Evolutionary conservation across 2,113 vertebrate species (phyloP).

Genomic region (Trogon surrucura): DNA sequence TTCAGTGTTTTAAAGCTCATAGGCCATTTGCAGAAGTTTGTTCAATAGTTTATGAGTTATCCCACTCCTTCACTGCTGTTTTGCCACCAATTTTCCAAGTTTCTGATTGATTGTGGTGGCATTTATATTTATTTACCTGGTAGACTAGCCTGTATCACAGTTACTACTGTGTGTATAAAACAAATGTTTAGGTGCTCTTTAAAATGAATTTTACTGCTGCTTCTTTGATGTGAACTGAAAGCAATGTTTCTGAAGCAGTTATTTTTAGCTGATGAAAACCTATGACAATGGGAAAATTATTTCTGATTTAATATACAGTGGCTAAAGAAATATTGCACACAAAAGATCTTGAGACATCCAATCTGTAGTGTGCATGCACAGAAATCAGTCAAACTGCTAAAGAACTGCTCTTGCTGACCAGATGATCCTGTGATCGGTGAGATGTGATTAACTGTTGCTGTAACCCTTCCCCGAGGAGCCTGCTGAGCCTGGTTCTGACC

Average conservation of each 20-base stretch:
- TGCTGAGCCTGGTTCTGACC: not conserved
- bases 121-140: not conserved
- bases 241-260: not conserved
- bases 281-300: not conserved
- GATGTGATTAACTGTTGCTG: not conserved
- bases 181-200: not conserved
- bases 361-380: not conserved
- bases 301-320: not conserved
- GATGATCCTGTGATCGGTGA: not conserved
- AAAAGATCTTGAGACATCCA: not conserved
- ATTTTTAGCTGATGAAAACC: not conserved
- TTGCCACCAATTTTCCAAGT: not conserved
- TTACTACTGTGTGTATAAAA: not conserved
- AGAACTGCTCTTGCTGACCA: not conserved
- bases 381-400: not conserved
- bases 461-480: not conserved
- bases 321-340: not conserved
- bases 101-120: not conserved
- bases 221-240: not conserved
- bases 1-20: not conserved
- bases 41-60: constrained; percentile 13
- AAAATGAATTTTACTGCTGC: not conserved
- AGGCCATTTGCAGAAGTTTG: not conserved
- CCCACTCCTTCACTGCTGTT: not conserved
- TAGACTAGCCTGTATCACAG: not conserved